A percentile compares a stretch with the other conserved stretches of the same genome.
Conservation (phyloP, 2,113 vertebrate genomes). For the Gymnobelideus leadbeateri region DNA sequence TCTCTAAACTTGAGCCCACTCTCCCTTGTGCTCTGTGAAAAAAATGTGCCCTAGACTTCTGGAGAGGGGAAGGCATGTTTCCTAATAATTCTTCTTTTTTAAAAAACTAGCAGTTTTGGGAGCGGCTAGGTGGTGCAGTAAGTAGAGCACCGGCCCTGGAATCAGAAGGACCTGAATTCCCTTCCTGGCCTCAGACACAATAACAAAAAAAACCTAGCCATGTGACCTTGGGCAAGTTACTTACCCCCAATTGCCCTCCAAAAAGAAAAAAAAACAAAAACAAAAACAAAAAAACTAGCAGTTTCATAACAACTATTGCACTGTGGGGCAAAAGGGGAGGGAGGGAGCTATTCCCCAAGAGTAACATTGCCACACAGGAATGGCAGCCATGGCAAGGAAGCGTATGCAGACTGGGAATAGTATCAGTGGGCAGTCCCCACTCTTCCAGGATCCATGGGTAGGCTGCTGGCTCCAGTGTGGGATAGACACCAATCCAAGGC, state of each 20-base stretch:
- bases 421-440: not conserved
- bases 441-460: not conserved
- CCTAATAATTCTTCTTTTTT: not conserved
- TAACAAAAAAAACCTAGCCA: too few species aligned
- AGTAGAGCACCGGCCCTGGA: too few species aligned
- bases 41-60: not conserved
- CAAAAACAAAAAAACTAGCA: not conserved
- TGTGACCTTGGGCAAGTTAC: too few species aligned
- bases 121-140: too few species aligned
- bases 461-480: not conserved
- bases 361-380: not conserved
- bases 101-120: not conserved
- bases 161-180: too few species aligned
- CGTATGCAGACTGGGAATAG: not conserved
- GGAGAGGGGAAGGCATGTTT: not conserved
- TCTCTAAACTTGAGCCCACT: not conserved
- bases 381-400: not conserved
- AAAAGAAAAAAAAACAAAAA: too few species aligned
- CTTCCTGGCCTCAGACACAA: too few species aligned
- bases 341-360: not conserved
- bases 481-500: not conserved
- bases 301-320: not conserved
- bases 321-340: not conserved
- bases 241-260: too few species aligned
- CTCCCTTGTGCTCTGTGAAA: not conserved